A percentile compares a stretch with the other conserved stretches of the same genome.
These are phyloP conservation scores for Brienomyrus longianalis DNA, from an alignment of 2,113 vertebrate genomes.

Conservation along the genomic window DNA sequence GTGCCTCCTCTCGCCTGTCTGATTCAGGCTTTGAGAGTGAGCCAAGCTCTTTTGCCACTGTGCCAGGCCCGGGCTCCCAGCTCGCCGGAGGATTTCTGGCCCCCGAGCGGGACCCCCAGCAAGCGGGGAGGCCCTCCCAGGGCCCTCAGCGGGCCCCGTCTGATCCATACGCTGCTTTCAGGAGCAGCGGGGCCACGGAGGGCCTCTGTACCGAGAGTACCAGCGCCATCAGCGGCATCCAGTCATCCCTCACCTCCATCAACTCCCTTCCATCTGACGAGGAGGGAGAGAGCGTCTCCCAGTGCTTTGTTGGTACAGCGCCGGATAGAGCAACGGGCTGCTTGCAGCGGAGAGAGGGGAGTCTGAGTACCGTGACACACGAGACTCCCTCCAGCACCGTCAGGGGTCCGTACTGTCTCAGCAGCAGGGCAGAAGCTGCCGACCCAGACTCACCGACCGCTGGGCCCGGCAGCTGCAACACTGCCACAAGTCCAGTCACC, in stretches of 20 bases:
- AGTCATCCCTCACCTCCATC: constrained; percentile 95
- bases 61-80: constrained; percentile 61
- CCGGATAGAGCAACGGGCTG: constrained; percentile 50
- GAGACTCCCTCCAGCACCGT: not conserved
- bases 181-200: constrained; percentile 58
- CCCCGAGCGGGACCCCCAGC: constrained; percentile 46
- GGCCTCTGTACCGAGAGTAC: constrained; percentile 77
- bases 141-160: constrained; percentile 60
- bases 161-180: constrained; percentile 65
- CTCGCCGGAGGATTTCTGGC: constrained; percentile 52
- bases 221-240: constrained; percentile 83
- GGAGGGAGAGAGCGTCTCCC: constrained; percentile 76
- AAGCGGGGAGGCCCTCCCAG: constrained; percentile 60
- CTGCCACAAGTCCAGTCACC: not conserved
- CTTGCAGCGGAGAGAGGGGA: constrained; percentile 26
- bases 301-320: constrained; percentile 55
- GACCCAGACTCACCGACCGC: not conserved
- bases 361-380: constrained; percentile 54
- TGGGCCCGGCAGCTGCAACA: not conserved
- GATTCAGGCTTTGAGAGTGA: constrained; percentile 95
- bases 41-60: constrained; percentile 83
- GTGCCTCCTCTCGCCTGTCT: constrained; percentile 83
- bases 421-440: not conserved
- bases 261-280: constrained; percentile 93
- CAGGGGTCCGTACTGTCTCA: not conserved